Evolutionary conservation across 2,888 invertebrate genomes (phyloP).

Genomic region (Cyaniris semiargus): DNA sequence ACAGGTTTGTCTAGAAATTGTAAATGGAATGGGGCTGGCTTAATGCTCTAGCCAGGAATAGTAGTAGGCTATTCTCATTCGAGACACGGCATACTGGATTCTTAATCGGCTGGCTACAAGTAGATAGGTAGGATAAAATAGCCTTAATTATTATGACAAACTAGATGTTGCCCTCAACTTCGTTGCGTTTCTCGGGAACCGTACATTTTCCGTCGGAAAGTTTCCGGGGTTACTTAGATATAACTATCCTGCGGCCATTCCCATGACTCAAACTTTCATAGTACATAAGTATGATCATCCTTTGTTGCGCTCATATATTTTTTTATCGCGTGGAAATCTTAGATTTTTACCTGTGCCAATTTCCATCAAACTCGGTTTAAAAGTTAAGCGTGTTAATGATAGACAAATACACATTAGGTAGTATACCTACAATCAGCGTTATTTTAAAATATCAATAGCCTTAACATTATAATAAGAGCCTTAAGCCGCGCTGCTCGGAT

Average conservation of each 20-base stretch:
- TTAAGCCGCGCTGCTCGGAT: constrained; percentile 14
- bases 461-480: background rate
- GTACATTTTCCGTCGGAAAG: too few relatives aligned
- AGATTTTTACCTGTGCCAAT: background rate
- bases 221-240: too few relatives aligned
- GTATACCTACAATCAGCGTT: too few relatives aligned
- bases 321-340: too few relatives aligned
- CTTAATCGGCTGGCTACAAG: background rate
- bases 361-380: background rate
- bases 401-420: too few relatives aligned
- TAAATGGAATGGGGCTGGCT: background rate
- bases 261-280: too few relatives aligned
- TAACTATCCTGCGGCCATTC: too few relatives aligned
- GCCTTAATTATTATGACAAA: background rate
- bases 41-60: background rate
- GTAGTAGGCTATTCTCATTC: background rate
- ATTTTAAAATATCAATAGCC: background rate
- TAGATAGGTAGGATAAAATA: background rate
- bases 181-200: too few relatives aligned
- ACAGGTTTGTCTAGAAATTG: constrained; percentile 7
- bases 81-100: background rate
- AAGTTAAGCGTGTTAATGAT: background rate
- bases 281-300: too few relatives aligned
- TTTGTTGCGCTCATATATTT: too few relatives aligned
- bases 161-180: background rate